These are phyloP conservation scores for Scaptomyza tumidula DNA, from an alignment of 2,888 invertebrate genomes.

Conservation along the genomic window DNA sequence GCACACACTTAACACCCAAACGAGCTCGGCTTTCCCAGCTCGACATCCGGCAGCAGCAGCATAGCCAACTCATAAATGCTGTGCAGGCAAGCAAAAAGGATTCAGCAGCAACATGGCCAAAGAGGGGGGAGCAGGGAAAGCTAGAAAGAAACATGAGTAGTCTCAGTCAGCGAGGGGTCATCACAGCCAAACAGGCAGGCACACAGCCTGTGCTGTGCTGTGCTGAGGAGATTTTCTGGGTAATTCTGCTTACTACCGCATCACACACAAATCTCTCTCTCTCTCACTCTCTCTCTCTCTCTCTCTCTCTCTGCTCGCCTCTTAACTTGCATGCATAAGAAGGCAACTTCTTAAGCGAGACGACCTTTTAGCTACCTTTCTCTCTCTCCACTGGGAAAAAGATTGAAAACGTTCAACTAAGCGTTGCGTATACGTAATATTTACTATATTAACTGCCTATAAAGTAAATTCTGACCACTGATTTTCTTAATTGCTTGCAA, in stretches of 20 bases:
- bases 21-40: conserved; percentile 43
- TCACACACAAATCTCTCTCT: conserved; percentile 4
- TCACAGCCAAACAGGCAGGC: conserved; percentile 13
- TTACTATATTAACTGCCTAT: conserved; percentile 22
- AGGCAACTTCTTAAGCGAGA: conserved; percentile 44
- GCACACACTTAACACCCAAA: conserved; percentile 77
- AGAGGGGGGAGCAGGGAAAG: background rate
- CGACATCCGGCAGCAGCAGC: conserved; percentile 37
- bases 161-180: conserved; percentile 10
- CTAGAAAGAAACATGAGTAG: conserved; percentile 4
- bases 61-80: conserved; percentile 67
- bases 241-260: conserved; percentile 27
- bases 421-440: conserved; percentile 52
- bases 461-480: background rate
- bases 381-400: background rate
- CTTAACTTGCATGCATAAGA: conserved; percentile 63
- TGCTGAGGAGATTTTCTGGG: conserved; percentile 8
- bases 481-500: background rate
- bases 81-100: conserved; percentile 58
- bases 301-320: background rate
- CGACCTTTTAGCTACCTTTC: background rate
- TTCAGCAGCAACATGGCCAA: conserved; percentile 32
- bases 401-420: conserved; percentile 17
- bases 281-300: no score
- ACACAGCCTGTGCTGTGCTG: background rate